These are phyloP conservation scores for Holacanthus passer DNA, from an alignment of 2,113 vertebrate species.

Conservation along the genomic window DNA sequence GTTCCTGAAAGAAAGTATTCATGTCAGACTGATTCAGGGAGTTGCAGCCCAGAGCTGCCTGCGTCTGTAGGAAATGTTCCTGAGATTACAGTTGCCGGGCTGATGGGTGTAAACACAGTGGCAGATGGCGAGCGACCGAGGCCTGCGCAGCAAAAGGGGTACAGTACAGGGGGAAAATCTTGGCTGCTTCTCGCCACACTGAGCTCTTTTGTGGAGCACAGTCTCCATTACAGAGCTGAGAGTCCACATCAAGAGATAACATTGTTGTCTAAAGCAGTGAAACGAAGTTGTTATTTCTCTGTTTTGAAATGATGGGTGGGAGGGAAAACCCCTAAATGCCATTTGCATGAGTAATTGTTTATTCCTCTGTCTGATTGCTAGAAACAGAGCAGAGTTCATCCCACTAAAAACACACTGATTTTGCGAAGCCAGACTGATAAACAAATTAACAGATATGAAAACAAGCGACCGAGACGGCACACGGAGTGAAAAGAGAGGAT, in stretches of 20 bases:
- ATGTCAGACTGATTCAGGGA: constrained; percentile 42
- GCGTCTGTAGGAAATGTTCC: constrained; percentile 86
- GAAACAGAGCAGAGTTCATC: constrained; percentile 40
- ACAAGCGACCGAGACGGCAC: constrained; percentile 26
- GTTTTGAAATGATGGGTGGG: constrained; percentile 31
- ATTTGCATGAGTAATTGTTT: constrained; percentile 66
- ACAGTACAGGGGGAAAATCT: constrained; percentile 81
- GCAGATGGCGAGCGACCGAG: constrained; percentile 86
- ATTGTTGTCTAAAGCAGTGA: constrained; percentile 17
- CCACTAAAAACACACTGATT: constrained; percentile 40
- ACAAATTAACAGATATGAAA: constrained; percentile 39
- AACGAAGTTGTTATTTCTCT: constrained; percentile 21
- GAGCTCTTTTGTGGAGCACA: constrained; percentile 58
- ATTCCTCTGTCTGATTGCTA: constrained; percentile 42
- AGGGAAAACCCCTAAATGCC: constrained; percentile 39
- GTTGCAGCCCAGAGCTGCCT: constrained; percentile 62
- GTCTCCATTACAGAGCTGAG: constrained; percentile 54
- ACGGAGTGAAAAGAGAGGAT: constrained; percentile 22
- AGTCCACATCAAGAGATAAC: constrained; percentile 52
- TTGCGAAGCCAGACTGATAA: constrained; percentile 40
- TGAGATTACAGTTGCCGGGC: constrained; percentile 84
- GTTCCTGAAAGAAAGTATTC: constrained; percentile 59
- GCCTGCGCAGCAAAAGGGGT: constrained; percentile 82
- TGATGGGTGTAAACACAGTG: constrained; percentile 86
- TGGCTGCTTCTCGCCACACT: constrained; percentile 66